Percentiles rank a stretch among this genome's conserved stretches.
These are phyloP conservation scores for Drosophila atroscutellata DNA, from an alignment of 2,888 invertebrate species.

Conservation along the genomic window DNA sequence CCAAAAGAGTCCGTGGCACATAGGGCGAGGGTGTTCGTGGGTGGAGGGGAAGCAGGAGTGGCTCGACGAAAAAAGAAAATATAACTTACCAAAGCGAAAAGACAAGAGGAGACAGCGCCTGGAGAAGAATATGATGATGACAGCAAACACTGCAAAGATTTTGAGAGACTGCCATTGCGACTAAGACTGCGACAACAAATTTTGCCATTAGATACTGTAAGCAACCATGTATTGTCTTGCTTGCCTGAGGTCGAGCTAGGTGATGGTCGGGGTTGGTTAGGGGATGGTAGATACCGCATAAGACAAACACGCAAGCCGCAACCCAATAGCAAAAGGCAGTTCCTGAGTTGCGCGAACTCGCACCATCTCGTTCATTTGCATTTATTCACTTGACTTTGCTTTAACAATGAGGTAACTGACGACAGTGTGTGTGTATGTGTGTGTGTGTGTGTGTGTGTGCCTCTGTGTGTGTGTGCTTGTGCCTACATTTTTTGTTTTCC, in stretches of 20 bases:
- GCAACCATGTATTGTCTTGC: conserved; percentile 63
- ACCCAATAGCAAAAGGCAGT: conserved; percentile 22
- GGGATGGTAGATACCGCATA: conserved; percentile 22
- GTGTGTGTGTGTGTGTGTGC: background rate
- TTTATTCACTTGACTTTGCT: conserved; percentile 79
- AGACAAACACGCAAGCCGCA: conserved; percentile 37
- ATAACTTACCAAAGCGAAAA: conserved; percentile 48
- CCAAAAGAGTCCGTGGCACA: conserved; percentile 39
- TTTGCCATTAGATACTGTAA: conserved; percentile 77
- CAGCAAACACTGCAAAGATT: conserved; percentile 70
- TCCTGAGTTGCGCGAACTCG: conserved; percentile 16
- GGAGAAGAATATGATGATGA: conserved; percentile 69
- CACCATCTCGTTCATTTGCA: conserved; percentile 66
- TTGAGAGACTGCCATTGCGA: conserved; percentile 54
- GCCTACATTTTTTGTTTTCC: conserved; percentile 35
- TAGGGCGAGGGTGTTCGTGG: background rate
- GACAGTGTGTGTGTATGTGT: background rate
- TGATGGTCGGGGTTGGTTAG: background rate
- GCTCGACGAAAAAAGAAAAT: conserved; percentile 29
- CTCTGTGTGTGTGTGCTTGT: conserved; percentile 5
- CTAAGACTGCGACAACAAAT: conserved; percentile 68
- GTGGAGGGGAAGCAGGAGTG: background rate
- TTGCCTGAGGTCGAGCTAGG: conserved; percentile 12
- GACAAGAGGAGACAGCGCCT: conserved; percentile 39
- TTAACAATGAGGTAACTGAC: conserved; percentile 68